A percentile compares a stretch with the other conserved stretches of the same genome.
phyloP scores from a whole-genome alignment of 2,113 vertebrate species.

The Pseudorasbora parva region DNA sequence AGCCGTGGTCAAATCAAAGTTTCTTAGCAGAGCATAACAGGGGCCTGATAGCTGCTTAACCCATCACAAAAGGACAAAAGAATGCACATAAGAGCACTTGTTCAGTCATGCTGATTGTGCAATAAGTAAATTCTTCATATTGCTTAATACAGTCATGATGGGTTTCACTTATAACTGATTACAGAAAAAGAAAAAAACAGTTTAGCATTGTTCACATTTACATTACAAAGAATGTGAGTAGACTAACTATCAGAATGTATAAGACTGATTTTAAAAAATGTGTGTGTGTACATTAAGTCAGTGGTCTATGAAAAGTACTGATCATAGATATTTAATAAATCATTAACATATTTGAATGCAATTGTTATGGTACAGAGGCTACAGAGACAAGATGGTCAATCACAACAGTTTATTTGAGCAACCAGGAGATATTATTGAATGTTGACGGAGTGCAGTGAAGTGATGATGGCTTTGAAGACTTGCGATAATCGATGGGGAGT shows the following conservation, averaged over 20 bases:
- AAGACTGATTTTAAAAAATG: background rate
- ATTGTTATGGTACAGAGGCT: too few relatives aligned
- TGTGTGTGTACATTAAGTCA: background rate
- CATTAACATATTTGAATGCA: background rate
- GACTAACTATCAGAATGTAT: background rate
- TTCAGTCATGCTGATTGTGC: background rate
- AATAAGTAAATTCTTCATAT: background rate
- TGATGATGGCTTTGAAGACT: too few relatives aligned
- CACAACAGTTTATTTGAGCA: too few relatives aligned
- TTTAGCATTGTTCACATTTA: background rate
- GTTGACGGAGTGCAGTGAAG: too few relatives aligned
- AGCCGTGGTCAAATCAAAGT: background rate
- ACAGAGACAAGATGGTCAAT: too few relatives aligned
- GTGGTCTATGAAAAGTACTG: background rate
- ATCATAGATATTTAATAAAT: background rate
- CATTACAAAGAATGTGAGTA: background rate
- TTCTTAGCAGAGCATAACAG: background rate
- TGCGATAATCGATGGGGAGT: too few relatives aligned
- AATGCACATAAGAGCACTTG: background rate
- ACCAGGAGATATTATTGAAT: too few relatives aligned
- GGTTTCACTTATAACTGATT: background rate
- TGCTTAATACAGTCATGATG: background rate
- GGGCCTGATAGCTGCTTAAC: background rate
- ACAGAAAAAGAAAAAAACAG: background rate
- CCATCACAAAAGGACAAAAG: background rate